phyloP scores from a whole-genome alignment of 1,140 invertebrate species.

The Myzus persicae region DNA sequence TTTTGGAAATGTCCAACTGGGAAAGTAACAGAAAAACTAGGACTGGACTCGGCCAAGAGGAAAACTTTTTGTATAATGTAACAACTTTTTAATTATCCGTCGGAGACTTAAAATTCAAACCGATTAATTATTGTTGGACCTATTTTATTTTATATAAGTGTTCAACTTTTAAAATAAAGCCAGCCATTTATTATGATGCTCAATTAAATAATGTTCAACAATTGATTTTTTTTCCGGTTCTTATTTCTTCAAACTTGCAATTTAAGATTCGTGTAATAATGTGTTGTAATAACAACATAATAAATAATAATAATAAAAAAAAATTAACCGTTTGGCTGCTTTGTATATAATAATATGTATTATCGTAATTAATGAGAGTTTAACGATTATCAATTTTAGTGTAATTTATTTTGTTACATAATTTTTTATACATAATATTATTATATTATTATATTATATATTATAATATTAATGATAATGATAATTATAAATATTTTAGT shows the following conservation, averaged over 20 bases:
- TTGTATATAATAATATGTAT: no score
- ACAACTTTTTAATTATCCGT: neutral
- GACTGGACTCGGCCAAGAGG: neutral
- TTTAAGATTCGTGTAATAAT: no score
- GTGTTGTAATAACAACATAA: no score
- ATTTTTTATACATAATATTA: no score
- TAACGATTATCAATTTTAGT: no score
- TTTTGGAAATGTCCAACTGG: neutral
- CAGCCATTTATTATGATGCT: neutral
- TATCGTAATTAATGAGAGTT: no score
- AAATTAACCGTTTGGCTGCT: no score
- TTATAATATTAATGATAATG: no score
- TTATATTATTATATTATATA: no score
- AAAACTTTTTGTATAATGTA: neutral
- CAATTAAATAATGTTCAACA: neutral
- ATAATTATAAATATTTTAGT: no score
- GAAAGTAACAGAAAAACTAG: neutral
- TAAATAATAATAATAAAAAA: no score
- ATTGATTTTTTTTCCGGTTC: neutral
- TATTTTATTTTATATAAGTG: neutral
- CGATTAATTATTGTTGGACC: neutral
- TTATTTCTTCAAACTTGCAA: no score
- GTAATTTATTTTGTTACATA: neutral
- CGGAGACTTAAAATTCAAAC: neutral
- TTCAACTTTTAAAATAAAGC: neutral